phyloP scores from a whole-genome alignment of 2,113 vertebrate species.

The Promerops cafer region DNA sequence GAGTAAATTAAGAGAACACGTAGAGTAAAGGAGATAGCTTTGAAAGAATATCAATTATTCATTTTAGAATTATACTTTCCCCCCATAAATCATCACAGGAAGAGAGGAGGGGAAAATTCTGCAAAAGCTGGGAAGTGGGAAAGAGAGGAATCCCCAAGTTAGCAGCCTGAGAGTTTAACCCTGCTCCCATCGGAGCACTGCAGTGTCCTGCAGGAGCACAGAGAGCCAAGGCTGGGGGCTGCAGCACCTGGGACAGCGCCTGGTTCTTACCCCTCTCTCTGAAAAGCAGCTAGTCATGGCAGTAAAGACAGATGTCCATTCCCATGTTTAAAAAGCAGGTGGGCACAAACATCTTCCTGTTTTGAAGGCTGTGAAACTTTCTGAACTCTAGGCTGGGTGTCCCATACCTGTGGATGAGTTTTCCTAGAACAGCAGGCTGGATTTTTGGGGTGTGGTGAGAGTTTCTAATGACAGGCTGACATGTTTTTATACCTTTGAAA shows the following conservation, averaged over 20 bases:
- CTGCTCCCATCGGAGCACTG: rapidly evolving
- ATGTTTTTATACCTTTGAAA: not conserved
- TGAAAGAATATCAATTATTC: conserved; percentile 66
- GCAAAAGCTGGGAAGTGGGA: not conserved
- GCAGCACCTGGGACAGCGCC: not conserved
- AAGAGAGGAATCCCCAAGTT: not conserved
- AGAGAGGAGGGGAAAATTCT: not conserved
- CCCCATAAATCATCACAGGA: not conserved
- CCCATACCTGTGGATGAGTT: not conserved
- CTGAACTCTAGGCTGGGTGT: not conserved
- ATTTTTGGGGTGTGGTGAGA: not conserved
- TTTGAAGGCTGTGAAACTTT: not conserved
- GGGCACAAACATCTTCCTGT: not conserved
- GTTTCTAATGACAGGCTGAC: not conserved
- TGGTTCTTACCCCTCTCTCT: rapidly evolving
- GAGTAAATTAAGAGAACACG: conserved; percentile 80
- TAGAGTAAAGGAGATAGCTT: conserved; percentile 60
- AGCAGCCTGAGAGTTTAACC: not conserved
- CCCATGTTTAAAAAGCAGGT: not conserved
- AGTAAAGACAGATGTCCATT: no score
- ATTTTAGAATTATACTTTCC: conserved; percentile 47
- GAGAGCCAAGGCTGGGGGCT: rapidly evolving
- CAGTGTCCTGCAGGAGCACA: rapidly evolving
- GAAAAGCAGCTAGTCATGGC: rapidly evolving
- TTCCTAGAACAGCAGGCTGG: not conserved